Evolutionary conservation across 2,113 vertebrate species (phyloP).

Genomic region (Corythornis madagascariensis): DNA sequence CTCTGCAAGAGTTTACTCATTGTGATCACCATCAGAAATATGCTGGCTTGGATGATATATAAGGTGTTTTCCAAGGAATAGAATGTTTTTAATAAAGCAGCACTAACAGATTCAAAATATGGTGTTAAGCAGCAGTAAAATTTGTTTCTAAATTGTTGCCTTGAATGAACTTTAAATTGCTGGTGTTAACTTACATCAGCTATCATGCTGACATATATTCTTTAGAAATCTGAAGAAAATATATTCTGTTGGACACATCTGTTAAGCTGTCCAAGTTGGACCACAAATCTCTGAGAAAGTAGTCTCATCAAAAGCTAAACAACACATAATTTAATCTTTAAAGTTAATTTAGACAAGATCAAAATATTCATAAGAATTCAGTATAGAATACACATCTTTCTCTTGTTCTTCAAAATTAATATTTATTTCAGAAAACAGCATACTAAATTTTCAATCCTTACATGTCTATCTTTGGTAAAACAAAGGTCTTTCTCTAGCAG

Average conservation of each 20-base stretch:
- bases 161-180: not conserved
- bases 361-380: not conserved
- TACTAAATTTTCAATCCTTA: not conserved
- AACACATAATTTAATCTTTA: not conserved
- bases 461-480: not conserved
- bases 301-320: not conserved
- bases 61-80: not conserved
- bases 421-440: not conserved
- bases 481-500: not conserved
- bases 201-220: not conserved
- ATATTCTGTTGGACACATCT: not conserved
- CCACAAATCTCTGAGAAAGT: not conserved
- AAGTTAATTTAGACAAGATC: not conserved
- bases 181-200: not conserved
- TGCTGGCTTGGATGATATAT: not conserved
- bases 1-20: not conserved
- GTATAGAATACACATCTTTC: not conserved
- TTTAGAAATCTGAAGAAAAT: not conserved
- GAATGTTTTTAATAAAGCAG: not conserved
- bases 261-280: not conserved
- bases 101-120: not conserved
- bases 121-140: not conserved
- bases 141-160: not conserved
- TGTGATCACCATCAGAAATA: not conserved
- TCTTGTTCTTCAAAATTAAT: not conserved